These are phyloP conservation scores for Cryptosula pallasiana DNA, from an alignment of 2,888 invertebrate species.

Conservation along the genomic window DNA sequence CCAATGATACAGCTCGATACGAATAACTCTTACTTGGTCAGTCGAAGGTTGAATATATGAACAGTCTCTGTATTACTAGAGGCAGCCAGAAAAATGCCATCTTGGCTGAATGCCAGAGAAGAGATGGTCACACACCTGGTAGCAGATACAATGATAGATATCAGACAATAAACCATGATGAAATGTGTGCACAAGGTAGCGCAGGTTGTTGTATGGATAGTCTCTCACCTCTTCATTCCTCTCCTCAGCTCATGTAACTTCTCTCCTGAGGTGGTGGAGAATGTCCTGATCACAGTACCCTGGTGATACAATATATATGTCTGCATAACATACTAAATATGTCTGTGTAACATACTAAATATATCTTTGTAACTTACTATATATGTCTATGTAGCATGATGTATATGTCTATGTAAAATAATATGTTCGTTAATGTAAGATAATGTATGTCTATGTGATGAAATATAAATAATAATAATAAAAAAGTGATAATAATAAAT, in stretches of 20 bases:
- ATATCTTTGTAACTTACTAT: too few species aligned
- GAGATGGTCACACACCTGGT: conserved; percentile 22
- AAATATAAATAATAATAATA: too few species aligned
- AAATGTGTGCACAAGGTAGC: background rate
- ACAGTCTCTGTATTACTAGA: conserved; percentile 24
- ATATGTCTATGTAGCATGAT: too few species aligned
- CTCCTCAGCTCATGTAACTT: conserved; percentile 8
- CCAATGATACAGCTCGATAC: too few species aligned
- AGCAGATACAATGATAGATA: background rate
- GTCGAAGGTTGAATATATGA: conserved; percentile 13
- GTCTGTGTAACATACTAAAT: too few species aligned
- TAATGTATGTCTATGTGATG: too few species aligned
- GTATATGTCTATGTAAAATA: too few species aligned
- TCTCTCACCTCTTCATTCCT: conserved; percentile 18
- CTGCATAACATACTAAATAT: too few species aligned
- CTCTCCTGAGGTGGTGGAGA: conserved; percentile 4
- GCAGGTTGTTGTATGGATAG: background rate
- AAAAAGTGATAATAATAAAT: too few species aligned
- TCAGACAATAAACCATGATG: background rate
- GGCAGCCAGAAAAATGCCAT: conserved; percentile 12
- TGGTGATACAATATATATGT: background rate
- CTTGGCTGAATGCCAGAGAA: conserved; percentile 18
- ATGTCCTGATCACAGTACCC: conserved; percentile 22
- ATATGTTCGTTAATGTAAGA: too few species aligned
- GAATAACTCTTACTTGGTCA: background rate